Evolutionary conservation across 2,888 invertebrate genomes (phyloP).

Genomic region (Lacanobia oleracea): DNA sequence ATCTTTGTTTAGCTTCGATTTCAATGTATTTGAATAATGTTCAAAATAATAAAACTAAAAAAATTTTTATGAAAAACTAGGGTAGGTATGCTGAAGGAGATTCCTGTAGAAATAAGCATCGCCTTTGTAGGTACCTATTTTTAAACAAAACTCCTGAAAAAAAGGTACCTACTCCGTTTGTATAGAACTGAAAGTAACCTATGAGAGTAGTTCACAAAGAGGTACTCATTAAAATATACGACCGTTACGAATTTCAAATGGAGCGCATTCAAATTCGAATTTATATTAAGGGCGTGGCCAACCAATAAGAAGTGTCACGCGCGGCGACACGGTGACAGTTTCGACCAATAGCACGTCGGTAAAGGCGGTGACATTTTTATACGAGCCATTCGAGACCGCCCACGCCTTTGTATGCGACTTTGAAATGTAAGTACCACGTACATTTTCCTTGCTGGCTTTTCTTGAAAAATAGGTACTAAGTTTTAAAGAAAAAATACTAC

Average conservation of each 20-base stretch:
- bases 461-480: background rate
- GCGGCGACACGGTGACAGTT: conserved; percentile 88
- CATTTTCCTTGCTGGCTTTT: conserved; percentile 22
- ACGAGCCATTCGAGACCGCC: conserved; percentile 80
- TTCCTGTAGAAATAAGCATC: no score
- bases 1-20: background rate
- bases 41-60: no score
- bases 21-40: no score
- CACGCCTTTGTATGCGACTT: conserved; percentile 62
- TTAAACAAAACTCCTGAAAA: conserved; percentile 8
- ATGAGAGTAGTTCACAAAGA: conserved; percentile 3
- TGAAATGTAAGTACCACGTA: conserved; percentile 4
- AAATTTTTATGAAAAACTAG: no score
- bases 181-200: conserved; percentile 1
- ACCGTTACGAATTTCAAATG: conserved; percentile 59
- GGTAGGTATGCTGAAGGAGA: no score
- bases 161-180: background rate
- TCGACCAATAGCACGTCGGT: conserved; percentile 79
- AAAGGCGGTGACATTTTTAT: conserved; percentile 85
- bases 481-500: background rate
- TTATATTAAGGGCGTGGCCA: conserved; percentile 79
- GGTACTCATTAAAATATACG: conserved; percentile 31
- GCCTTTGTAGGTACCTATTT: no score
- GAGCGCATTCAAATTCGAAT: conserved; percentile 57
- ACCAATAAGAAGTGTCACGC: conserved; percentile 86